Evolutionary conservation across 2,113 vertebrate species (phyloP).

Genomic region (Rousettus leschenaultii): DNA sequence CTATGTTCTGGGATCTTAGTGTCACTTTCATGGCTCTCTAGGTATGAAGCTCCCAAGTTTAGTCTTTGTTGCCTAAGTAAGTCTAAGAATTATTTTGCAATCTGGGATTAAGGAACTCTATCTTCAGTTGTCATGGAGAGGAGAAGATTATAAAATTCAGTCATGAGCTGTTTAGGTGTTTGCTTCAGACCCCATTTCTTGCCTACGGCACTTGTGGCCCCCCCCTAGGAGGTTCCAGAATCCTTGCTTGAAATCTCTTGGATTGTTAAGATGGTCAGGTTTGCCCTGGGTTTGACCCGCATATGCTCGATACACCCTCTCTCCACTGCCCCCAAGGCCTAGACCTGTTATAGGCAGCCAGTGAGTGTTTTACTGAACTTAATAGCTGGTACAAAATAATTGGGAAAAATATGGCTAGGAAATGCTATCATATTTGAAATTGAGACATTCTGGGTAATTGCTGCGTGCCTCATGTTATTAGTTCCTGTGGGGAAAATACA

Average conservation of each 20-base stretch:
- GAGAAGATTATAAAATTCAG: not conserved
- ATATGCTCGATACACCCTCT: not conserved
- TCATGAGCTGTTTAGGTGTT: not conserved
- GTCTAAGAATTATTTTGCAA: not conserved
- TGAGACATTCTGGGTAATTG: conserved; percentile 44
- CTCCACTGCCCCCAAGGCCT: not conserved
- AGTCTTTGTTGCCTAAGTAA: not conserved
- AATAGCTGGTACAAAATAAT: conserved; percentile 28
- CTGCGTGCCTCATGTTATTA: conserved; percentile 44
- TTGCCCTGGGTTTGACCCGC: not conserved
- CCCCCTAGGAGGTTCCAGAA: not conserved
- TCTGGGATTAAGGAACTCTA: not conserved
- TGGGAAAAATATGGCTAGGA: not conserved
- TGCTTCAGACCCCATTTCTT: not conserved
- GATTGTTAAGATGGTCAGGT: not conserved
- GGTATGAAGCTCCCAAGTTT: not conserved
- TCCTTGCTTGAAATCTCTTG: not conserved
- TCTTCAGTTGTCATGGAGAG: not conserved
- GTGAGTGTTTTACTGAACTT: not conserved
- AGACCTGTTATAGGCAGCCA: not conserved
- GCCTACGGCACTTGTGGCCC: not conserved
- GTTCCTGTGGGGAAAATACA: not conserved
- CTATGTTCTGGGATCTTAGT: not conserved
- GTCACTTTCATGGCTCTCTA: not conserved
- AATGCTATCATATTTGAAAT: conserved; percentile 50